Base-by-base conservation (phyloP, 2,888 invertebrate species). In the Synergus laeviventris region DNA sequence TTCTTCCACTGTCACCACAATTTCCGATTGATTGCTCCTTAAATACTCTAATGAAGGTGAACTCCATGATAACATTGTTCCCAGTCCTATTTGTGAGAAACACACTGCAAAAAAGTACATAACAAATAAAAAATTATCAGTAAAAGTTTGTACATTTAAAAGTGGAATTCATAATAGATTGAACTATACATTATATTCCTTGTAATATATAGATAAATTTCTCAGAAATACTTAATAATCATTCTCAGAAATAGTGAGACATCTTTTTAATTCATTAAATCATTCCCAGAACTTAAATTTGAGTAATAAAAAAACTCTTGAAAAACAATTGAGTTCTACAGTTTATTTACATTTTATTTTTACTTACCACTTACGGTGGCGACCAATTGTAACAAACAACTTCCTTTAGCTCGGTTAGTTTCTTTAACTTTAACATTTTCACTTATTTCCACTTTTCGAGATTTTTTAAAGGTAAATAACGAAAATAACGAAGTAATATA, bases 21-120 rank as follows among this genome's bases (percentile, higher is more conserved):
- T 84, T 14, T 83, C 81, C 4, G 87, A 83, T 18, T 83, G 76
- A 0, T 85, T 79, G 5, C 83, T 79, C 12, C 84, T 83, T 11
- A 89, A 82, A 39, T 86, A 84, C 0, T 88, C 89, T 74, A 90
- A 79, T 0, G 87, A 86, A 7, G 89, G 89, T 2, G 89, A 89
- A 5, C 87, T 86, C 89, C 89, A 90, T n/a, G 87, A 85, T 9
- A 89, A 80, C 77, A 87, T 86, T 74, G 86, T 86, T 16, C 87
- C 87, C 80, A 87, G 87, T 2, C 86, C 86, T 84, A 88, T 87
- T 36, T 88, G 78, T n/a, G 87, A 84, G 62, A 88, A 77, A 31
- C 87, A 86, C 7, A 86, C 87, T 87, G 82, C 0, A 81, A 83
- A 21, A 56, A 9, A 21, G n/a, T n/a, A n/a, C n/a, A 21, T n/a